Percentiles rank a stretch among this genome's conserved stretches.
These are phyloP conservation scores for Daubentonia madagascariensis DNA, from an alignment of 2,113 vertebrate species.

Conservation along the genomic window DNA sequence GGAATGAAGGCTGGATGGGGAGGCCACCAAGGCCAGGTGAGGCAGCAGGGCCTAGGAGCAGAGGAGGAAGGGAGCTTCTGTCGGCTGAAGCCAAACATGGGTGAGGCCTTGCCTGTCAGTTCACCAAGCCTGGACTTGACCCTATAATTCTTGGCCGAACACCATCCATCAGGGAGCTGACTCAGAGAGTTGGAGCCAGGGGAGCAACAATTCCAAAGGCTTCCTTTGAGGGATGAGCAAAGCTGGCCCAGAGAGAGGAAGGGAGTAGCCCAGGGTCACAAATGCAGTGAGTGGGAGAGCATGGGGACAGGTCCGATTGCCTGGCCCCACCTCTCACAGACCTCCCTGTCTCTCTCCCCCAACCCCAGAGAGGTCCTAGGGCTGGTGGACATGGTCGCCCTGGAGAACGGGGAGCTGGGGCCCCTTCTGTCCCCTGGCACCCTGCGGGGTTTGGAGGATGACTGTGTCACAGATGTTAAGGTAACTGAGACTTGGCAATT, in stretches of 20 bases:
- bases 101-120: background rate
- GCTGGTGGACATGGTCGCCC: constrained; percentile 77
- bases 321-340: background rate
- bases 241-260: background rate
- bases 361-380: constrained; percentile 80
- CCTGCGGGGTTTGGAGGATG: constrained; percentile 76
- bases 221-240: constrained; percentile 63
- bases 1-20: background rate
- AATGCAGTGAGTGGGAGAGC: background rate
- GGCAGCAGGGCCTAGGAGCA: rapidly evolving
- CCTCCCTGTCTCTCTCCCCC: background rate
- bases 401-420: constrained; percentile 78
- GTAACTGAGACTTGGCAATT: constrained; percentile 45
- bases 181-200: constrained; percentile 57
- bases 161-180: constrained; percentile 64
- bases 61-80: background rate
- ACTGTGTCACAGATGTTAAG: constrained; percentile 78
- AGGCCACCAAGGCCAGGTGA: background rate
- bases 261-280: background rate
- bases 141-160: constrained; percentile 9
- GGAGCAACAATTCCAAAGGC: background rate
- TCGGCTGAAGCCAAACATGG: background rate
- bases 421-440: constrained; percentile 79
- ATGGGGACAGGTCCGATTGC: rapidly evolving
- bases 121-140: background rate